Evolutionary conservation across 1,140 invertebrate species (phyloP).

Genomic region (Eciton burchellii): DNA sequence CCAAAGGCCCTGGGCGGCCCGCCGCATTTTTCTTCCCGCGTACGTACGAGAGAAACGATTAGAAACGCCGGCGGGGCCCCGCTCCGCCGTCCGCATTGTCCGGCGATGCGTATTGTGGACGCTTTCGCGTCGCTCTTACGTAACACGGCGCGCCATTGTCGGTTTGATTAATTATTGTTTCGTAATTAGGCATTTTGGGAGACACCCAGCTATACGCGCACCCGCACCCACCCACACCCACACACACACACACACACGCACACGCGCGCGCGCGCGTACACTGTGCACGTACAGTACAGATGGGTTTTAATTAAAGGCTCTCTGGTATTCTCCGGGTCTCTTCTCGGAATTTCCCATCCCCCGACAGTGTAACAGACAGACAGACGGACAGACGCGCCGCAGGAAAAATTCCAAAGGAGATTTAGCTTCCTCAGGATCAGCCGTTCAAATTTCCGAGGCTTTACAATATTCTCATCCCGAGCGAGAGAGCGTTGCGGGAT

Average conservation of each 20-base stretch:
- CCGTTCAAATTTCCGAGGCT: too few relatives aligned
- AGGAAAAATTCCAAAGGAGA: too few relatives aligned
- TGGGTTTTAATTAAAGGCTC: neutral
- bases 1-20: neutral
- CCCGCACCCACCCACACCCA: too few relatives aligned
- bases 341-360: neutral
- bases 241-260: neutral
- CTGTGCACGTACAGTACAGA: too few relatives aligned
- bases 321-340: neutral
- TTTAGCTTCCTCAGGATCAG: too few relatives aligned
- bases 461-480: too few relatives aligned
- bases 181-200: slow-evolving; percentile 36
- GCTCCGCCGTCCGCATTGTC: slow-evolving; percentile 37
- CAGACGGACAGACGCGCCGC: too few relatives aligned
- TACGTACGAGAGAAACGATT: slow-evolving; percentile 15
- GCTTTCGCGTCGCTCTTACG: neutral
- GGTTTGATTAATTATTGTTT: slow-evolving; percentile 59
- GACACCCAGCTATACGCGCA: neutral
- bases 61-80: slow-evolving; percentile 39
- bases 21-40: slow-evolving; percentile 23
- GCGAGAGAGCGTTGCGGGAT: too few relatives aligned
- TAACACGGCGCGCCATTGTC: slow-evolving; percentile 33
- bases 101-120: slow-evolving; percentile 33
- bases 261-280: too few relatives aligned
- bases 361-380: neutral